Evolutionary conservation across 2,797 vertebrate species (phyloP).

Genomic region (Protosalanx chinensis): DNA sequence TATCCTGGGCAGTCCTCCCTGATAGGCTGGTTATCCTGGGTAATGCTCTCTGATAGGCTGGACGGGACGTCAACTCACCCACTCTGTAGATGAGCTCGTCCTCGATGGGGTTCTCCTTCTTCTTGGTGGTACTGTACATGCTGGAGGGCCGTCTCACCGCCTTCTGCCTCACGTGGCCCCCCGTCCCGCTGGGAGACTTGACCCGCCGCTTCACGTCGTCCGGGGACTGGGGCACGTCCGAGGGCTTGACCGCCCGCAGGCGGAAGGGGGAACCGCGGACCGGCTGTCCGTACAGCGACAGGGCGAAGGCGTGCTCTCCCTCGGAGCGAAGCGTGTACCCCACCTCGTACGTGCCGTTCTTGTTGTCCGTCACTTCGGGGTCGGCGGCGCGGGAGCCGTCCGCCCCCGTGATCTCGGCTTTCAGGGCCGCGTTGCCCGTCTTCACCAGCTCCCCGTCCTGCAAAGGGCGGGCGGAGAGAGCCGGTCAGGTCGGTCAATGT

Average conservation of each 20-base stretch:
- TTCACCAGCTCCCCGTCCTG: constrained; percentile 86
- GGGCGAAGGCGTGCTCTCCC: constrained; percentile 82
- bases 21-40: too few species aligned
- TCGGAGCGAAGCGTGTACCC: constrained; percentile 82
- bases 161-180: constrained; percentile 91
- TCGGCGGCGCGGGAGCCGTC: constrained; percentile 73
- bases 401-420: constrained; percentile 74
- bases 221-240: constrained; percentile 82
- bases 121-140: constrained; percentile 95
- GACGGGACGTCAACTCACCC: not conserved
- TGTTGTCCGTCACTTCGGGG: constrained; percentile 85
- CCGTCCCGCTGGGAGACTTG: constrained; percentile 88
- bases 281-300: constrained; percentile 86
- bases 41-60: too few species aligned
- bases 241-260: constrained; percentile 80
- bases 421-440: constrained; percentile 84
- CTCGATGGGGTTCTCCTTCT: constrained; percentile 96
- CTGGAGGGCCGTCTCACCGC: constrained; percentile 90
- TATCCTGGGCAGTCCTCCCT: too few species aligned
- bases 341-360: constrained; percentile 93
- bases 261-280: constrained; percentile 87
- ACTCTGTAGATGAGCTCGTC: constrained; percentile 96
- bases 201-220: constrained; percentile 92
- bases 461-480: too few species aligned
- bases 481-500: too few species aligned